Evolutionary conservation across 2,888 invertebrate genomes (phyloP), one percentile per base, ranked within the genome.

Genomic region (Agrochola circellaris): DNA sequence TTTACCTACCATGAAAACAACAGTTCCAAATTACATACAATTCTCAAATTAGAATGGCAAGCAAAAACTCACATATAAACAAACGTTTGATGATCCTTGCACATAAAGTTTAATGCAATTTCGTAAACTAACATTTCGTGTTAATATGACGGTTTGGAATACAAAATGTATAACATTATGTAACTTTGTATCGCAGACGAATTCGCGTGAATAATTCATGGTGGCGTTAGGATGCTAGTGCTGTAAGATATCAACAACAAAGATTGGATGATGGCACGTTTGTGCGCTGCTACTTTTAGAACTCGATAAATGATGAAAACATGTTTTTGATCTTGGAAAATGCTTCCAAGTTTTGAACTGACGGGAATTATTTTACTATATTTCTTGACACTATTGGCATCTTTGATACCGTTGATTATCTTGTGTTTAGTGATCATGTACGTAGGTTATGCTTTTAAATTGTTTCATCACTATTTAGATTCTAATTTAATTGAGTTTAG

Each of bases 151-250:
- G 70, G 76, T 81, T 79, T 83, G 56, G 56, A 80, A 84, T 68
- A 84, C 79, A 84, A 77, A 86, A 80, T 80, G 76, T 85, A 77
- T 75, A 75, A 66, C 78, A 67, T 77, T 87, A 85, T 79, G 78
- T 81, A 88, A 84, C 79, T 71, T 77, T 73, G 75, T 81, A 87
- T 80, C 75, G 77, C 74, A 81, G 82, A 83, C 81, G 74, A 81
- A 85, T 80, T 81, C 81, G 77, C 75, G 79, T 93, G 92, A 93
- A 94, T 94, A 89, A 94, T 94, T 93, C 93, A 93, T 93, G 86
- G 78, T 89, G 89, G 87, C 89, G 88, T 88, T 75, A 71, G 87
- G 85, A 87, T 73, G 83, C 82, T 82, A 75, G 77, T 81, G 87
- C 80, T 70, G 88, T 88, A 88, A 89, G 90, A 90, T 90, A 91